phyloP scores from a whole-genome alignment of 2,888 invertebrate species.

The Exocentrus adspersus region DNA sequence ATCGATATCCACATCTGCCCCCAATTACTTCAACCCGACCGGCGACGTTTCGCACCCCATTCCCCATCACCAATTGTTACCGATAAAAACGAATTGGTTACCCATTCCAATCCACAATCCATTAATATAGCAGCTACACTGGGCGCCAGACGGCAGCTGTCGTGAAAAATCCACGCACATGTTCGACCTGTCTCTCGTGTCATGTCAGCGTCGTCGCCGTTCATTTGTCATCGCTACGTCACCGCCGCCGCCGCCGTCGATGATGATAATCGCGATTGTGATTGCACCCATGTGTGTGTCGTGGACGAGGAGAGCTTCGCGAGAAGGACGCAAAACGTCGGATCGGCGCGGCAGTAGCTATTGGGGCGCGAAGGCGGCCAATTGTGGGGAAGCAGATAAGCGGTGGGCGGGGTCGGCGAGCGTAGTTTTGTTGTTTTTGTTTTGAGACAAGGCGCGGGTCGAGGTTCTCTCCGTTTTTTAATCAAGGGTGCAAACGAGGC shows the following conservation, averaged over 20 bases:
- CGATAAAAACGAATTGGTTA: too few relatives aligned
- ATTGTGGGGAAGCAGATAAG: background rate
- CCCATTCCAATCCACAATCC: too few relatives aligned
- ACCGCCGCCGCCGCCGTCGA: too few relatives aligned
- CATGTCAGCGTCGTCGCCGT: too few relatives aligned
- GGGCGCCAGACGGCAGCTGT: slow-evolving; percentile 15
- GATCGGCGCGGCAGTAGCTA: slow-evolving; percentile 14
- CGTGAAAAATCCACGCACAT: slow-evolving; percentile 14
- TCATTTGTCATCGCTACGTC: slow-evolving; percentile 4
- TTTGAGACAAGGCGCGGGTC: slow-evolving; percentile 9
- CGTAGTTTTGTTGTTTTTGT: slow-evolving; percentile 15
- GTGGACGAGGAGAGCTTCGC: slow-evolving; percentile 6
- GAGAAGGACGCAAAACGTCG: slow-evolving; percentile 16
- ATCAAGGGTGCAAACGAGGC: too few relatives aligned
- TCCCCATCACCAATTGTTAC: background rate
- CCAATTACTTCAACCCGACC: too few relatives aligned
- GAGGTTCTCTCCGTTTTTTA: too few relatives aligned
- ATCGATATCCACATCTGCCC: background rate
- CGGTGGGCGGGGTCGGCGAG: slow-evolving; percentile 14
- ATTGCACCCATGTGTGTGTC: slow-evolving; percentile 25
- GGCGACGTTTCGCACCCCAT: background rate
- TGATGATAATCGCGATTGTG: too few relatives aligned
- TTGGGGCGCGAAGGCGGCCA: slow-evolving; percentile 29
- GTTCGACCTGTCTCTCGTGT: background rate
- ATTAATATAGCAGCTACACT: too few relatives aligned